Percentiles rank a stretch among this genome's conserved stretches.
Conservation (phyloP, 2,797 vertebrate species). For the Gallinago nigripennis region DNA sequence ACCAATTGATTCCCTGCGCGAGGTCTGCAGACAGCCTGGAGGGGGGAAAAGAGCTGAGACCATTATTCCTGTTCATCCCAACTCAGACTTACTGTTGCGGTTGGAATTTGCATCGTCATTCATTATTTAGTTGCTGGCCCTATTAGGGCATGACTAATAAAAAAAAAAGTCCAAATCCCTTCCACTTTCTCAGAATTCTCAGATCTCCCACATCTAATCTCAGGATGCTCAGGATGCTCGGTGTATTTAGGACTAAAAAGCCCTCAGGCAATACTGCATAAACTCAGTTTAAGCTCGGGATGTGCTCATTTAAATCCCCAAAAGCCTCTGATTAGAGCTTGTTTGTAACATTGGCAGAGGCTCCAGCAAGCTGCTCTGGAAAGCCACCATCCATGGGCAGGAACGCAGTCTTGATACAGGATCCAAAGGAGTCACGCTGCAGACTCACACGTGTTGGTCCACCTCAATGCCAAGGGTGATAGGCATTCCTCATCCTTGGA, state of each 20-base stretch:
- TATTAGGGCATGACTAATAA: not conserved
- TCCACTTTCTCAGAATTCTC: not conserved
- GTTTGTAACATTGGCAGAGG: not conserved
- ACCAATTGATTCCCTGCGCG: not conserved
- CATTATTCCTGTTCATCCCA: conserved; percentile 39
- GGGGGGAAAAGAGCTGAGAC: conserved; percentile 45
- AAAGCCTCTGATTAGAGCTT: not conserved
- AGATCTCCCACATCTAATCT: not conserved
- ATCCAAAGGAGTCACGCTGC: not conserved
- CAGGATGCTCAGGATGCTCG: no score
- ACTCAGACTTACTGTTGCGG: not conserved
- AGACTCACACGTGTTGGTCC: accelerated
- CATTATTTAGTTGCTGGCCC: not conserved
- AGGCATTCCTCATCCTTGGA: no score
- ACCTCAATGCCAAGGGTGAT: not conserved
- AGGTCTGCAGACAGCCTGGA: conserved; percentile 36
- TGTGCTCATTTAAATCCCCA: not conserved
- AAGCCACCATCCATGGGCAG: not conserved
- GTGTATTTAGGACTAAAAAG: not conserved
- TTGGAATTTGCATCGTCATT: conserved; percentile 53
- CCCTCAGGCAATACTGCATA: not conserved
- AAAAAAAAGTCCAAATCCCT: not conserved
- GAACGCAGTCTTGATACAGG: not conserved
- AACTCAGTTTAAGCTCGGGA: conserved; percentile 4
- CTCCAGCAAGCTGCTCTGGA: not conserved